phyloP scores from a whole-genome alignment of 1,140 invertebrate genomes.

The Phortica variegata region DNA sequence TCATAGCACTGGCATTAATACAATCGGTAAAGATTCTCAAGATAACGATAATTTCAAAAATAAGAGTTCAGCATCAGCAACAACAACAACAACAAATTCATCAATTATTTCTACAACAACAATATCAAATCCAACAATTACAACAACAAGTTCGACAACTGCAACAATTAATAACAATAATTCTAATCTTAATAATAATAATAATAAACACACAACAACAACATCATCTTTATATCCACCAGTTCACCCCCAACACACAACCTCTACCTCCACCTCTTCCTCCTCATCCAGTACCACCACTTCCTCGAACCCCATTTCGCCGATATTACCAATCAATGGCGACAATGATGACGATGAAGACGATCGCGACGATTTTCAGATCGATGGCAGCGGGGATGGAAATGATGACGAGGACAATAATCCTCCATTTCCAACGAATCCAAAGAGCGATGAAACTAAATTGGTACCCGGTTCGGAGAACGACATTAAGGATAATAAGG shows the following conservation, averaged over 20 bases:
- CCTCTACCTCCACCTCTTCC: slow-evolving; percentile 8
- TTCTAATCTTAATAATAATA: slow-evolving; percentile 3
- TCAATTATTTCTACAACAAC: slow-evolving; percentile 11
- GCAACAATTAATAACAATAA: not conserved
- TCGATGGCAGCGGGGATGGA: slow-evolving; percentile 30
- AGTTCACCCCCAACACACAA: slow-evolving; percentile 35
- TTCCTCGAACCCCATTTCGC: slow-evolving; percentile 1
- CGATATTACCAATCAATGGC: slow-evolving; percentile 1
- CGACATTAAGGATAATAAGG: not conserved
- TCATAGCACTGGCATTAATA: slow-evolving; percentile 32
- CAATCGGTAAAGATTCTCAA: slow-evolving; percentile 57
- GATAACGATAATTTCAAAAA: slow-evolving; percentile 28
- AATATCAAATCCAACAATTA: slow-evolving; percentile 9
- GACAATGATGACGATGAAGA: slow-evolving; percentile 19
- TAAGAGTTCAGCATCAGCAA: no score
- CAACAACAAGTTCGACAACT: not conserved
- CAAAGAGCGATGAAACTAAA: slow-evolving; percentile 14
- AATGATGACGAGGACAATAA: slow-evolving; percentile 15
- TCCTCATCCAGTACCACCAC: slow-evolving; percentile 5
- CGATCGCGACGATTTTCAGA: slow-evolving; percentile 24
- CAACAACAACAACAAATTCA: slow-evolving; percentile 15
- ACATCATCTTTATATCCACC: slow-evolving; percentile 49
- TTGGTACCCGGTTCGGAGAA: not conserved
- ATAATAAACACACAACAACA: slow-evolving; percentile 35
- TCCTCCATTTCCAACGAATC: not conserved